Conservation (phyloP, 2,113 vertebrate genomes). For the Cryptotis parvus region DNA sequence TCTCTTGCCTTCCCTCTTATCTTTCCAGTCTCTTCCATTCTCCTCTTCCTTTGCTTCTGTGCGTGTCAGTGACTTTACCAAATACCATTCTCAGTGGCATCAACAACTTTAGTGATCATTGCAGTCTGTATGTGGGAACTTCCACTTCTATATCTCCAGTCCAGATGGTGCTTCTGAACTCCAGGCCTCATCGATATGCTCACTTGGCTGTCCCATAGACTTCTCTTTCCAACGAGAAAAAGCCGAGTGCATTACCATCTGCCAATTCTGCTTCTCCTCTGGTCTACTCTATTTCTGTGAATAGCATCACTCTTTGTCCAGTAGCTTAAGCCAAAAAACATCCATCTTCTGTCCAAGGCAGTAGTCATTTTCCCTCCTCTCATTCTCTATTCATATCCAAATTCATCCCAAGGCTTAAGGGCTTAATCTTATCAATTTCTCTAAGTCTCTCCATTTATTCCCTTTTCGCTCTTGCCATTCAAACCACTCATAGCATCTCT, state of each 20-base stretch:
- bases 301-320: background rate
- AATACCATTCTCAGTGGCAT: background rate
- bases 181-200: background rate
- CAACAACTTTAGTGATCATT: background rate
- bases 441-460: background rate
- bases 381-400: background rate
- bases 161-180: background rate
- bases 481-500: background rate
- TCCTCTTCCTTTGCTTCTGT: background rate
- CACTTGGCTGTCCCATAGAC: background rate
- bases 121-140: background rate
- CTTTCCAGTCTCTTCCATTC: background rate
- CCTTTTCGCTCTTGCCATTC: background rate
- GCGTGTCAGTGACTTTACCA: background rate
- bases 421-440: background rate
- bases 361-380: background rate
- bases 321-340: background rate
- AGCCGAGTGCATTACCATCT: background rate
- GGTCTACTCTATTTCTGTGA: background rate
- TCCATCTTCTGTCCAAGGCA: background rate
- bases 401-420: background rate
- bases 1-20: background rate
- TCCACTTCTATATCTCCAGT: background rate
- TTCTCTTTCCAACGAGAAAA: background rate
- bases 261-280: background rate